Base-by-base conservation (phyloP, 2,888 invertebrate species). In the Hyposoter didymator region DNA sequence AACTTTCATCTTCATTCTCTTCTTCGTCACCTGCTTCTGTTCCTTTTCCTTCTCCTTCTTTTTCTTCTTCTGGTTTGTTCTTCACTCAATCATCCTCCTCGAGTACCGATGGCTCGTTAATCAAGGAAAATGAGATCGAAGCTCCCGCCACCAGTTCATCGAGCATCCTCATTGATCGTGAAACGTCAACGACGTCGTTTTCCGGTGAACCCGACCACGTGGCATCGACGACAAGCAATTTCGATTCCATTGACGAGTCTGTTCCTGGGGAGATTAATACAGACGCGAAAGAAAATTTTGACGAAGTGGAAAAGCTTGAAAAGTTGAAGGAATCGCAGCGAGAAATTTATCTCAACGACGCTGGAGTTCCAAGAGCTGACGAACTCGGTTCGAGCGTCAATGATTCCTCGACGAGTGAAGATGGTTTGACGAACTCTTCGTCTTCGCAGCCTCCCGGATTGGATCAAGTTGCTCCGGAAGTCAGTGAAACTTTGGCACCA, bases 11-110 rank as follows among this genome's bases (percentile, higher is more conserved):
- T 67, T 69, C 83, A 28, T 67, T 86, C 78, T 81, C 88, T 87
- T 94, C 91, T 92, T 64, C 75, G 32, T 84, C 83, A 69, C 79
- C 86, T 75, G 87, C 82, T 74, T 78, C 67, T 43, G 72, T 49
- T 64, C 17, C 62, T 59, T 78, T 59, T 28, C 64, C 84, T 66
- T 86, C 84, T 64, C 74, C 78, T 67, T 73, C 84, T 43, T 81
- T 72, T 19, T 73, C 82, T 80, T 45, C 35, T 67, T 73, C 75
- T 55, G 32, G 72, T 69, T 19, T 64, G 19, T 35, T 66, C n/a
- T 55, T 32, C 17, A 12, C 64, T 52, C 47, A 80, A 45, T n/a
- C 43, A 17, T 73, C 72, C 12, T 4, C 12, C 14, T 22, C n/a
- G 22, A 45, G 19, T 35, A 8, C 62, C 17, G 28, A 39, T 19